A percentile compares a stretch with the other conserved stretches of the same genome.
Conservation (phyloP, 2,888 invertebrate species). For the Omphaloscelis lunosa region DNA sequence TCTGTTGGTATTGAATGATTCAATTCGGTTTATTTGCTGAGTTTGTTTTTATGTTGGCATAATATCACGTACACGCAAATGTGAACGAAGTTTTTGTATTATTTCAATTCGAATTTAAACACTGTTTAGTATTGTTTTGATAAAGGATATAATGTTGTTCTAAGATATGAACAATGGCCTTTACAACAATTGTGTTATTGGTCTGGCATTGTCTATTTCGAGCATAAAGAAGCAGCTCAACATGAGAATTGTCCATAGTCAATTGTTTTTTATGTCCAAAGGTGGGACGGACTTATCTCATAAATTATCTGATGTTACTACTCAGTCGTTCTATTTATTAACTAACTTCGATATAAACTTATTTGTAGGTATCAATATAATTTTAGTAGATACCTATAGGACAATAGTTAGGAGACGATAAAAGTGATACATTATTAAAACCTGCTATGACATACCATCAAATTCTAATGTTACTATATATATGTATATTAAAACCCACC, state of each 20-base stretch:
- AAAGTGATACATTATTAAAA: too few species aligned
- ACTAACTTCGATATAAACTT: not conserved
- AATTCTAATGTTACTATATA: not conserved
- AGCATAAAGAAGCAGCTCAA: not conserved
- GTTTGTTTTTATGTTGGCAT: constrained; percentile 15
- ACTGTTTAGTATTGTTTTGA: not conserved
- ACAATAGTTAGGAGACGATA: too few species aligned
- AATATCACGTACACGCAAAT: constrained; percentile 41
- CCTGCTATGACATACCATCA: not conserved
- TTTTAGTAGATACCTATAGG: too few species aligned
- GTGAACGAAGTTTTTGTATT: constrained; percentile 7
- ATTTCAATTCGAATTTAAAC: not conserved
- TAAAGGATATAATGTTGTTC: not conserved
- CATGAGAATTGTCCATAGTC: not conserved
- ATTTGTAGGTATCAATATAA: too few species aligned
- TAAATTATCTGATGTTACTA: too few species aligned
- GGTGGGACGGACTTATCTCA: not conserved
- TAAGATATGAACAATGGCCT: not conserved
- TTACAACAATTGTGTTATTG: not conserved
- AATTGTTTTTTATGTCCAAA: not conserved
- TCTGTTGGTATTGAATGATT: constrained; percentile 33
- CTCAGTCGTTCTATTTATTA: not conserved
- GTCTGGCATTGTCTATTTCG: not conserved
- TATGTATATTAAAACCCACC: not conserved
- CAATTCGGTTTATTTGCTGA: constrained; percentile 14